phyloP scores from a whole-genome alignment of 2,113 vertebrate genomes.

The Chamaea fasciata region DNA sequence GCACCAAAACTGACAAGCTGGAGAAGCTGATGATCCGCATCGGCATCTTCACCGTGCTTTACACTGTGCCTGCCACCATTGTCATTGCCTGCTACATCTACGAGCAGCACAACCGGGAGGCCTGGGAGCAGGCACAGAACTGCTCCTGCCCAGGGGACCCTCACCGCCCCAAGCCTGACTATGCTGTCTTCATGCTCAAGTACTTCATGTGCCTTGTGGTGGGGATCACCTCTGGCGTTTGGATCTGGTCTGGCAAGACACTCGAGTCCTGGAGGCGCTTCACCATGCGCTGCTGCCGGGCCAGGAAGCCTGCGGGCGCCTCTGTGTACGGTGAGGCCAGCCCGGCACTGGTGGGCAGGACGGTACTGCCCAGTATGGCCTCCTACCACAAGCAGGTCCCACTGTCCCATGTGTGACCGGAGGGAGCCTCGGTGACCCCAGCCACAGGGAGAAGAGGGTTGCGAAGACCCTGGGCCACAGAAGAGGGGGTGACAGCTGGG shows the following conservation, averaged over 20 bases:
- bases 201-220: slow-evolving; percentile 98
- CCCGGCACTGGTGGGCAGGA: slow-evolving; percentile 79
- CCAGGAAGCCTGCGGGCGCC: slow-evolving; percentile 73
- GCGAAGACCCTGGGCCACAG: neutral
- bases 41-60: slow-evolving; percentile 92
- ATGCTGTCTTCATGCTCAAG: slow-evolving; percentile 96
- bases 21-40: slow-evolving; percentile 98
- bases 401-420: slow-evolving; percentile 78
- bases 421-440: neutral
- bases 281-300: slow-evolving; percentile 78
- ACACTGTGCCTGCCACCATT: slow-evolving; percentile 91
- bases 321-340: slow-evolving; percentile 79
- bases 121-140: slow-evolving; percentile 86
- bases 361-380: slow-evolving; percentile 68
- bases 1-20: slow-evolving; percentile 97
- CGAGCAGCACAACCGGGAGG: slow-evolving; percentile 90
- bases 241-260: slow-evolving; percentile 97
- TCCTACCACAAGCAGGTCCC: slow-evolving; percentile 90
- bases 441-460: slow-evolving; percentile 6
- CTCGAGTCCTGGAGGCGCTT: slow-evolving; percentile 92
- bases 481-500: neutral
- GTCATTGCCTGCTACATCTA: slow-evolving; percentile 96
- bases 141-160: slow-evolving; percentile 83
- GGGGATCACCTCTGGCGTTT: slow-evolving; percentile 95
- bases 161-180: slow-evolving; percentile 80